These are phyloP conservation scores for Drosophila oshimai DNA, from an alignment of 1,140 invertebrate genomes.

Conservation along the genomic window DNA sequence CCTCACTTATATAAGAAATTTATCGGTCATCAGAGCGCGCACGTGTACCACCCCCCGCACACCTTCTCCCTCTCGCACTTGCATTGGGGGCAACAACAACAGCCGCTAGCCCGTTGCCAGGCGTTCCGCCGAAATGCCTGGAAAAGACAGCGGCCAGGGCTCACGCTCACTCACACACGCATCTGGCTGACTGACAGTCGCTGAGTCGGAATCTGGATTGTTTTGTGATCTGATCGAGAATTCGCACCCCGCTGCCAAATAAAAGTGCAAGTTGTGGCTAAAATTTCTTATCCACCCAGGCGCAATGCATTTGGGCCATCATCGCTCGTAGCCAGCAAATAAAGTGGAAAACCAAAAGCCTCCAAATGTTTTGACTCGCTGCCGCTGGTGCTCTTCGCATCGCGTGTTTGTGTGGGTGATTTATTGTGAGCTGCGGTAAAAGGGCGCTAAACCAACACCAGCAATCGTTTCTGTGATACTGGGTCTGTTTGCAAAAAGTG, in stretches of 20 bases:
- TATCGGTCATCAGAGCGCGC: slow-evolving; percentile 23
- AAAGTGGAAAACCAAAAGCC: slow-evolving; percentile 5
- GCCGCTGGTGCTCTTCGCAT: slow-evolving; percentile 20
- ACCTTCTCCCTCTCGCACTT: neutral
- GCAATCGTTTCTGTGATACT: slow-evolving; percentile 29
- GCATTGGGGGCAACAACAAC: slow-evolving; percentile 12
- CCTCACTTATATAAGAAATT: slow-evolving; percentile 14
- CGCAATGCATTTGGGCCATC: neutral
- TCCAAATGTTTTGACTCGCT: slow-evolving; percentile 42
- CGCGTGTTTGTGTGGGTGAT: slow-evolving; percentile 11
- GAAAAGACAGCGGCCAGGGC: slow-evolving; percentile 18
- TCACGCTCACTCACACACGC: slow-evolving; percentile 3
- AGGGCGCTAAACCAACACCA: slow-evolving; percentile 14
- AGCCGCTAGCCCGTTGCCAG: slow-evolving; percentile 44
- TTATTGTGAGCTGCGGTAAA: too few species aligned
- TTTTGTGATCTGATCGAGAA: slow-evolving; percentile 55
- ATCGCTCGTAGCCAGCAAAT: neutral
- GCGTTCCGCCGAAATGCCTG: slow-evolving; percentile 56
- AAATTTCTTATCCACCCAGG: neutral
- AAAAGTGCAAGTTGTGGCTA: neutral
- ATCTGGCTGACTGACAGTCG: slow-evolving; percentile 12
- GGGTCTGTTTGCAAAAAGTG: slow-evolving; percentile 25
- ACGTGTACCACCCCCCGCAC: slow-evolving; percentile 8
- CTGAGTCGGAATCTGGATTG: slow-evolving; percentile 21
- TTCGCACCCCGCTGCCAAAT: neutral